phyloP scores from a whole-genome alignment of 1,140 invertebrate genomes.

The Sycobia sp. region DNA sequence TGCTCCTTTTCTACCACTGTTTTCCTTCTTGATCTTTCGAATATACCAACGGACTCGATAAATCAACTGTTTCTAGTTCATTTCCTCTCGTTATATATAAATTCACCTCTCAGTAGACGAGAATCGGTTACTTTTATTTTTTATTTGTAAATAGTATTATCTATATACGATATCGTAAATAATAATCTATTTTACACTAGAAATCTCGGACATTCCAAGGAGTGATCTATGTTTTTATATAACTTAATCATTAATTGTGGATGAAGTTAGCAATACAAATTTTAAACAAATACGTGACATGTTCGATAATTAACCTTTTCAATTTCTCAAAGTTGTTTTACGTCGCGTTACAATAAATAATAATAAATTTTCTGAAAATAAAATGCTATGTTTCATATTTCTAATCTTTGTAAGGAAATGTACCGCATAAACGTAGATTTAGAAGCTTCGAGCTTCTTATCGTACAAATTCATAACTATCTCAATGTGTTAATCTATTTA shows the following conservation, averaged over 20 bases:
- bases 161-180: too few species aligned
- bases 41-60: too few species aligned
- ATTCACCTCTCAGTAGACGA: too few species aligned
- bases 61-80: too few species aligned
- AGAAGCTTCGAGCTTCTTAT: background rate
- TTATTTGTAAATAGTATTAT: too few species aligned
- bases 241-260: too few species aligned
- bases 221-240: too few species aligned
- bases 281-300: slow-evolving; percentile 11
- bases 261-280: slow-evolving; percentile 6
- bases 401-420: background rate
- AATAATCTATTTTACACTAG: too few species aligned
- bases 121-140: too few species aligned
- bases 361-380: background rate
- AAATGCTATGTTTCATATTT: background rate
- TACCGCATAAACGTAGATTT: background rate
- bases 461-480: background rate
- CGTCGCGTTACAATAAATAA: slow-evolving; percentile 3
- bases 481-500: background rate
- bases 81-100: too few species aligned
- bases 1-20: background rate
- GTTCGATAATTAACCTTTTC: slow-evolving; percentile 2
- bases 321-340: background rate
- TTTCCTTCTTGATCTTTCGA: background rate
- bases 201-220: too few species aligned